Conservation (phyloP, 2,797 vertebrate species). For the Hapalemur alaotrensis region DNA sequence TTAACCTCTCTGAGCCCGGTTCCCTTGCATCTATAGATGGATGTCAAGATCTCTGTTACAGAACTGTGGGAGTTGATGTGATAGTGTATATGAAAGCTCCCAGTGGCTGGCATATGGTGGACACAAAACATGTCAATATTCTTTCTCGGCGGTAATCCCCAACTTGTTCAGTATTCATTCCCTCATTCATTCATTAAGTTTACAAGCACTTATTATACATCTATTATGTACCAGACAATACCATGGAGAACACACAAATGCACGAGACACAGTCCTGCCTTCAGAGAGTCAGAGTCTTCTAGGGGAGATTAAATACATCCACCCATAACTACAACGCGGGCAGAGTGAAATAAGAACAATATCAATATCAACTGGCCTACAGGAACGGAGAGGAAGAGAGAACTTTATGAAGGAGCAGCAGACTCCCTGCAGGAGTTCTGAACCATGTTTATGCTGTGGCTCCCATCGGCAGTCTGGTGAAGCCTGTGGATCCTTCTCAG, state of each 20-base stretch:
- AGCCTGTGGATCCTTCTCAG: background rate
- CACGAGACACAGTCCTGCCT: background rate
- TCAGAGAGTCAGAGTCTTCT: background rate
- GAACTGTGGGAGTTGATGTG: background rate
- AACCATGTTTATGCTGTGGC: background rate
- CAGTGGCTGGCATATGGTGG: background rate
- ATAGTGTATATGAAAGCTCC: background rate
- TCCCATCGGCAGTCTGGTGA: background rate
- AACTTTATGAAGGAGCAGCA: background rate
- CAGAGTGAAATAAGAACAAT: background rate
- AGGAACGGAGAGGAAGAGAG: background rate
- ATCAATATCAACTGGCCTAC: background rate
- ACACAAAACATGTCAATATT: background rate
- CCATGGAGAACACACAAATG: background rate
- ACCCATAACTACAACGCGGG: background rate
- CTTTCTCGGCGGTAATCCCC: background rate
- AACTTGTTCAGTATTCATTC: background rate
- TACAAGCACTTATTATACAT: background rate
- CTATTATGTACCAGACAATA: background rate
- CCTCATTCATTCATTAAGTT: background rate
- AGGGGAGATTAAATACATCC: background rate
- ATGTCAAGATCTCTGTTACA: background rate
- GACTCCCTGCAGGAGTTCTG: background rate
- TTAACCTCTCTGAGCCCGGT: background rate
- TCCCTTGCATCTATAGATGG: background rate